These are phyloP conservation scores for Rhinella marina DNA, from an alignment of 2,797 vertebrate genomes.

Conservation along the genomic window DNA sequence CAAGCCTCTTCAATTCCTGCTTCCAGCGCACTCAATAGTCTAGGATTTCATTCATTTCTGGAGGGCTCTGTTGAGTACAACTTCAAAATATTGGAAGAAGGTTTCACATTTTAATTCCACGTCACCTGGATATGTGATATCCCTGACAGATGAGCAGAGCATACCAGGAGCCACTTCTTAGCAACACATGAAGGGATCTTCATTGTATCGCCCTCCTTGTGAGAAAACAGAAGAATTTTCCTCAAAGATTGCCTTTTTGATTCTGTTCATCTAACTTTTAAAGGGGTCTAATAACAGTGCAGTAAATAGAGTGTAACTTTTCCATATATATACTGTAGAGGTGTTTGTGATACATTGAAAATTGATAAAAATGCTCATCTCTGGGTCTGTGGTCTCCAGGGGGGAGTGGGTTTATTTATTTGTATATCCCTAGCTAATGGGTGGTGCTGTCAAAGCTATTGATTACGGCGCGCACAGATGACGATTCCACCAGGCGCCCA, in stretches of 20 bases:
- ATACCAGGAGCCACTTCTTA: slow-evolving; percentile 37
- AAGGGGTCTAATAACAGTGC: neutral
- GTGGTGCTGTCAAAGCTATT: no score
- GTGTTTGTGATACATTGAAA: neutral
- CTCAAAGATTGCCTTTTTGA: neutral
- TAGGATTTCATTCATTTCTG: slow-evolving; percentile 54
- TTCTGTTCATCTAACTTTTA: neutral
- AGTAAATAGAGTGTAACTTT: neutral
- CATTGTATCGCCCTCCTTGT: neutral
- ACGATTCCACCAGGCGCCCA: no score
- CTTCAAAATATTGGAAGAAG: slow-evolving; percentile 43
- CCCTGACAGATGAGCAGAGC: slow-evolving; percentile 23
- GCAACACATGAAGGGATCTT: neutral
- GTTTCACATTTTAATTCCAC: slow-evolving; percentile 40
- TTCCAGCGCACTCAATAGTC: slow-evolving; percentile 42
- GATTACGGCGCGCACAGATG: no score
- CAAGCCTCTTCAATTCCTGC: slow-evolving; percentile 37
- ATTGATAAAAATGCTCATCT: neutral
- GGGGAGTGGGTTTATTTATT: neutral
- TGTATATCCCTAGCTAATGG: neutral
- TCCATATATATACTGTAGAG: neutral
- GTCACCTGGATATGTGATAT: slow-evolving; percentile 51
- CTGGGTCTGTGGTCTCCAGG: neutral
- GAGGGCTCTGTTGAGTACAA: slow-evolving; percentile 36
- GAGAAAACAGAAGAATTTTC: neutral